phyloP scores from a whole-genome alignment of 2,888 invertebrate genomes.

The Caenorhabditis plicata region DNA sequence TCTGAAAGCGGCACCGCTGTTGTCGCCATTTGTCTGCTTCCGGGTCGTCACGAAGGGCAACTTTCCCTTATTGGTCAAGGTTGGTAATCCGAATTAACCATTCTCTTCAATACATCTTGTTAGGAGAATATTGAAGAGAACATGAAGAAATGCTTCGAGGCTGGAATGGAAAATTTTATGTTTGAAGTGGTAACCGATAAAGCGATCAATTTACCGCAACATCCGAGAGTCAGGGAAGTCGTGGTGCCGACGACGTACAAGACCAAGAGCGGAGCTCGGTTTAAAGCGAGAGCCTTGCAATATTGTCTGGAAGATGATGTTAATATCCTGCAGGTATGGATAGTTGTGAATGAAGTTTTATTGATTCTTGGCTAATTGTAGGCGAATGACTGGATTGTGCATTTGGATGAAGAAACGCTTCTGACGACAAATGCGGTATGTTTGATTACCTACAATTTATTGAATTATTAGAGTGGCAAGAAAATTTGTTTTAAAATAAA shows the following conservation, averaged over 20 bases:
- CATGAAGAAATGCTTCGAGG: constrained; percentile 71
- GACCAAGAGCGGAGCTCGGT: constrained; percentile 87
- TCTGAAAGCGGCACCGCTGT: constrained; percentile 80
- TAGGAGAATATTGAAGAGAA: constrained; percentile 62
- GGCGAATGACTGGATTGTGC: constrained; percentile 80
- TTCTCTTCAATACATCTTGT: too few relatives aligned
- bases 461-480: background rate
- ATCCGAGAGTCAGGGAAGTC: constrained; percentile 78
- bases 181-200: constrained; percentile 86
- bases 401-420: constrained; percentile 92
- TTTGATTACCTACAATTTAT: background rate
- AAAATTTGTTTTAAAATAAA: background rate
- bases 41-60: constrained; percentile 91
- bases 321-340: constrained; percentile 73
- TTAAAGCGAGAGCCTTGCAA: constrained; percentile 90
- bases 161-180: constrained; percentile 89
- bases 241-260: constrained; percentile 77
- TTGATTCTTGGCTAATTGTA: background rate
- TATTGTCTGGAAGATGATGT: constrained; percentile 89
- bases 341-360: too few relatives aligned
- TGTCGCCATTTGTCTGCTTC: constrained; percentile 91
- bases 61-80: constrained; percentile 83
- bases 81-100: too few relatives aligned
- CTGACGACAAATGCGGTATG: constrained; percentile 84
- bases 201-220: constrained; percentile 67